Conservation (phyloP, 1,140 invertebrate genomes). For the Copidosoma floridanum region DNA sequence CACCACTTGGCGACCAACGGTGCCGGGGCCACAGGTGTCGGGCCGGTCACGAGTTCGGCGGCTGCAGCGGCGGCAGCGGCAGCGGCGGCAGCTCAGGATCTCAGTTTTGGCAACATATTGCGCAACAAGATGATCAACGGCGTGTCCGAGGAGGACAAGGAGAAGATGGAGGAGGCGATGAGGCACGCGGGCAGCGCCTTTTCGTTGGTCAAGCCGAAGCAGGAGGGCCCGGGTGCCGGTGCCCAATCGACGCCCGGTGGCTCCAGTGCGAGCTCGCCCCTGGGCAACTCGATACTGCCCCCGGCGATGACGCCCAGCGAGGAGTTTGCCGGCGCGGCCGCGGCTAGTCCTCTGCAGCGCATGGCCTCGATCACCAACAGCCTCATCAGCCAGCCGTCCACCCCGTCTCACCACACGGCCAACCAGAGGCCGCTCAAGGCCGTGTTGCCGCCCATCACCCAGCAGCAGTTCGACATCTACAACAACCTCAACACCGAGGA, state of each 20-base stretch:
- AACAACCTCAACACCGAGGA: conserved; percentile 98
- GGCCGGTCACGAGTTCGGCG: conserved; percentile 62
- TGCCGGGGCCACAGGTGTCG: conserved; percentile 65
- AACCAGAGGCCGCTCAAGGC: conserved; percentile 89
- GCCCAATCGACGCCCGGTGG: conserved; percentile 63
- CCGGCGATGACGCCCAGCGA: conserved; percentile 75
- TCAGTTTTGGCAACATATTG: conserved; percentile 77
- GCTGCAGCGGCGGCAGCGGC: conserved; percentile 68
- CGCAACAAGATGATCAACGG: conserved; percentile 67
- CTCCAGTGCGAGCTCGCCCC: conserved; percentile 70
- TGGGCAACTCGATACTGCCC: conserved; percentile 79
- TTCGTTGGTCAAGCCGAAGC: conserved; percentile 77
- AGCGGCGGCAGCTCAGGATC: conserved; percentile 75
- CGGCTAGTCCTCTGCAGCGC: conserved; percentile 88
- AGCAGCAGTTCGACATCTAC: conserved; percentile 98
- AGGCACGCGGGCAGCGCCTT: conserved; percentile 82
- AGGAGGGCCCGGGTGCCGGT: conserved; percentile 72
- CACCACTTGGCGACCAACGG: conserved; percentile 62
- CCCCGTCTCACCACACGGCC: conserved; percentile 75
- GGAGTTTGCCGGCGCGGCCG: conserved; percentile 73
- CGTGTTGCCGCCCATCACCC: conserved; percentile 95
- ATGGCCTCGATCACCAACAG: conserved; percentile 99
- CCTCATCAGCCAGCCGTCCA: conserved; percentile 86
- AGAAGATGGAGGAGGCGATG: conserved; percentile 68
- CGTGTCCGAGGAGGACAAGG: conserved; percentile 64